Evolutionary conservation across 2,888 invertebrate species (phyloP), one percentile per base, ranked within the genome.

Genomic region (Heliconius aoede): DNA sequence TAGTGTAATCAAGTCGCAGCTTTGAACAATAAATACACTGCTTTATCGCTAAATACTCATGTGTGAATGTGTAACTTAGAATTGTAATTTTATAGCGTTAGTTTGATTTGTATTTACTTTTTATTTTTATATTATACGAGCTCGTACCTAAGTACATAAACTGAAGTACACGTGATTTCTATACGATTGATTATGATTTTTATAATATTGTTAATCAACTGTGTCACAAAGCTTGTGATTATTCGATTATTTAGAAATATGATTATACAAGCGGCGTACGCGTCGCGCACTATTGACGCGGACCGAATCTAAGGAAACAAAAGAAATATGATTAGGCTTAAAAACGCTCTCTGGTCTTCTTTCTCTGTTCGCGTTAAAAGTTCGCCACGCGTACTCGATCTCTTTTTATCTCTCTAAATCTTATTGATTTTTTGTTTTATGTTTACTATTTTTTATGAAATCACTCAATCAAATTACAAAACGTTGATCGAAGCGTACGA

Each of bases 41-140:
- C 94, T 94, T 94, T 94, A 94, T 87, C 88, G 93, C 93, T 91
- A 91, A 94, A 94, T 94, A 94, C 94, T 94, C 94, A 94, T 91
- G 92, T 89, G 93, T 92, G 91, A 88, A 93, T 92, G 92, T 90
- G 87, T 93, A 89, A 89, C 88, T 90, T 91, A 90, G 89, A 87
- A 83, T 85, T 87, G 76, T 80, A n/a, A 78, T 78, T 79, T 78
- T 80, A 85, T 89, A 87, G 87, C 88, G n/a, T 84, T 88, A 83
- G 89, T 89, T 87, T 85, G 85, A 85, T 90, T 84, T 81, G 81
- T 84, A 80, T 82, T 77, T 75, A 83, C 85, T 85, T 87, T 84
- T 87, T 88, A 90, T n/a, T n/a, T n/a, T n/a, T n/a, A n/a, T n/a
- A n/a, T n/a, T n/a, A 91, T 91, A 91, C 92, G 90, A 92, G 84